Evolutionary conservation across 2,113 vertebrate genomes (phyloP), one percentile per base, ranked within the genome.

Genomic region (Cyphomyrus discorhynchus): DNA sequence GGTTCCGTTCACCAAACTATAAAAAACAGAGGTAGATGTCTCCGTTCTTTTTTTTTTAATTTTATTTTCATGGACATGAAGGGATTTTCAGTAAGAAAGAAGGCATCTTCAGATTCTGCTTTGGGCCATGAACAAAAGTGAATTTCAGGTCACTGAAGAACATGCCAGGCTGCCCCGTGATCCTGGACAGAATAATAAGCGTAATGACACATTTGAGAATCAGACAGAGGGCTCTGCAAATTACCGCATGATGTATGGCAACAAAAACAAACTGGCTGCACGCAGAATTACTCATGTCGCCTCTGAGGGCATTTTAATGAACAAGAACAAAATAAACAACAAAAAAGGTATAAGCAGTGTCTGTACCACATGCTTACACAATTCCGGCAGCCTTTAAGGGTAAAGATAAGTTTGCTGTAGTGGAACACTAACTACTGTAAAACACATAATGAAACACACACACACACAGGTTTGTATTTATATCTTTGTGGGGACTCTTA

Each of bases 391-490:
- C 74, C 15, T 80, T 42, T 42, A 42, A 80, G 31, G 35, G 70
- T 5, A 39, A 35, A 11, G 70, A 74, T 74, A 39, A 39, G 31
- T 15, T 3, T n/a, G n/a, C 58, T 66, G 58, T n/a, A 39, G 27
- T 77, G 70, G 8, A 39, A 39, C 27, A 15, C 35, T 27, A 66
- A 27, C 24, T 66, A 66, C n/a, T 66, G 8, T n/a, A 62, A 66
- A 66, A 42, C 8, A 42, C 62, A 17, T 49, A 45, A 74, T 89
- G n/a, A 91, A 88, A 46, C 46, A 6, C 8, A 45, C 24, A 50
- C 84, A 91, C 89, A 35, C 87, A 93, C 95, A 56, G 53, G 19
- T 56, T 56, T 56, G 53, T 56, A 56, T 56, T 56, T 56, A 56
- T 56, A 21, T 21, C 19, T 56, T 56, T 56, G 53, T 56, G 19